These are phyloP conservation scores for Drosophila grimshawi DNA, from an alignment of 1,140 invertebrate genomes.

Conservation along the genomic window DNA sequence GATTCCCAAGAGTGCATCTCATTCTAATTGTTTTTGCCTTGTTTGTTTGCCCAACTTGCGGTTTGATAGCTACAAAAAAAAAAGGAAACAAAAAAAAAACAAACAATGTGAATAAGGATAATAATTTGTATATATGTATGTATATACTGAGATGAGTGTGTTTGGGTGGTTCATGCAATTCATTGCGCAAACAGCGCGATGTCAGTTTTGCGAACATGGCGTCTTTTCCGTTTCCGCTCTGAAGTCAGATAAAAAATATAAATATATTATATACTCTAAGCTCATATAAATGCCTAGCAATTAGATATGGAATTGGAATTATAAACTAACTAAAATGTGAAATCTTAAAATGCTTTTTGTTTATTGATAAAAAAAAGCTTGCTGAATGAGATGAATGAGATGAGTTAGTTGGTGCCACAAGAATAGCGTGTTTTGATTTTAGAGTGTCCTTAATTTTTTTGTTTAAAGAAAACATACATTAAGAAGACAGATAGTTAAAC, in stretches of 20 bases:
- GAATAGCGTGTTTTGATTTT: too few relatives aligned
- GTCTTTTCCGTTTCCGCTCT: conserved; percentile 44
- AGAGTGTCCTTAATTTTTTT: too few relatives aligned
- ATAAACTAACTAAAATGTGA: too few relatives aligned
- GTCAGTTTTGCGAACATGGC: conserved; percentile 23
- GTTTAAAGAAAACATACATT: too few relatives aligned
- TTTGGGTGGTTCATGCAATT: conserved; percentile 54
- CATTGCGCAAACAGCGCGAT: conserved; percentile 58
- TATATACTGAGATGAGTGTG: conserved; percentile 14
- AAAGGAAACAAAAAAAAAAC: conserved; percentile 17
- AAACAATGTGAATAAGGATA: conserved; percentile 48
- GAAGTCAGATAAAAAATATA: neutral
- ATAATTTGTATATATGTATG: conserved; percentile 9
- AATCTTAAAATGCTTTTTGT: too few relatives aligned
- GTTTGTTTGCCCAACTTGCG: conserved; percentile 55
- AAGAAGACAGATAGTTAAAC: too few relatives aligned
- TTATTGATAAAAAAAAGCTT: too few relatives aligned
- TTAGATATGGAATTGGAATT: too few relatives aligned
- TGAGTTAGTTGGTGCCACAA: too few relatives aligned
- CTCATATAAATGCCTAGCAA: too few relatives aligned
- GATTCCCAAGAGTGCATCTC: conserved; percentile 69
- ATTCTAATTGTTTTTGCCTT: conserved; percentile 78
- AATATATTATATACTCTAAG: too few relatives aligned
- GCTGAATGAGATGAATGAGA: too few relatives aligned
- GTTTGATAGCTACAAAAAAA: conserved; percentile 20